These are phyloP conservation scores for Endotricha flammealis DNA, from an alignment of 2,888 invertebrate genomes.

Conservation along the genomic window DNA sequence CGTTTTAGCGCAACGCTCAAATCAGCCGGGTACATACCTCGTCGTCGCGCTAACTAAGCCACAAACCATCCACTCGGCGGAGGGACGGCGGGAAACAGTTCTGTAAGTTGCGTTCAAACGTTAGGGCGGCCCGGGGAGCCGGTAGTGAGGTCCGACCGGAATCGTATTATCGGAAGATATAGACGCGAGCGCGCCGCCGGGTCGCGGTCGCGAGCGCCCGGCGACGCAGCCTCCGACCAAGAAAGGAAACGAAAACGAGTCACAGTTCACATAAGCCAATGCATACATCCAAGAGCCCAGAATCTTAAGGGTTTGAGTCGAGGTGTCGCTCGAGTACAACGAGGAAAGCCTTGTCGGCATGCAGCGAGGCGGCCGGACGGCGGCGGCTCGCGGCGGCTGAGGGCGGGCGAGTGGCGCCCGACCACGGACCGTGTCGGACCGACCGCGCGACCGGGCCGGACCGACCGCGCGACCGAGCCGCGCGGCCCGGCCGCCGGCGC, in stretches of 20 bases:
- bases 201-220: slow-evolving; percentile 50
- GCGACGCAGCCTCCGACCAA: slow-evolving; percentile 64
- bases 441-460: slow-evolving; percentile 19
- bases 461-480: slow-evolving; percentile 20
- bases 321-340: slow-evolving; percentile 69
- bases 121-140: slow-evolving; percentile 27
- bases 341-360: slow-evolving; percentile 75
- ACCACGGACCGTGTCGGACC: slow-evolving; percentile 18
- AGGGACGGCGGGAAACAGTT: slow-evolving; percentile 22
- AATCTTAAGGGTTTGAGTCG: slow-evolving; percentile 78
- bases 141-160: slow-evolving; percentile 6
- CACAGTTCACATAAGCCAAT: slow-evolving; percentile 79
- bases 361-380: slow-evolving; percentile 68
- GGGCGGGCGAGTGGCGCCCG: slow-evolving; percentile 20
- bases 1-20: slow-evolving; percentile 24
- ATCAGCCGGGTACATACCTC: slow-evolving; percentile 40
- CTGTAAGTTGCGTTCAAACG: slow-evolving; percentile 36
- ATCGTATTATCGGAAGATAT: slow-evolving; percentile 54
- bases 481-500: slow-evolving; percentile 52
- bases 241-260: slow-evolving; percentile 79
- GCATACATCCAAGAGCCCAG: slow-evolving; percentile 79
- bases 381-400: slow-evolving; percentile 26
- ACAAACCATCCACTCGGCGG: slow-evolving; percentile 32
- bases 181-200: slow-evolving; percentile 66
- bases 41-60: slow-evolving; percentile 26